Base-by-base conservation (phyloP, 2,888 invertebrate genomes). In the Halictus quadricinctus region DNA sequence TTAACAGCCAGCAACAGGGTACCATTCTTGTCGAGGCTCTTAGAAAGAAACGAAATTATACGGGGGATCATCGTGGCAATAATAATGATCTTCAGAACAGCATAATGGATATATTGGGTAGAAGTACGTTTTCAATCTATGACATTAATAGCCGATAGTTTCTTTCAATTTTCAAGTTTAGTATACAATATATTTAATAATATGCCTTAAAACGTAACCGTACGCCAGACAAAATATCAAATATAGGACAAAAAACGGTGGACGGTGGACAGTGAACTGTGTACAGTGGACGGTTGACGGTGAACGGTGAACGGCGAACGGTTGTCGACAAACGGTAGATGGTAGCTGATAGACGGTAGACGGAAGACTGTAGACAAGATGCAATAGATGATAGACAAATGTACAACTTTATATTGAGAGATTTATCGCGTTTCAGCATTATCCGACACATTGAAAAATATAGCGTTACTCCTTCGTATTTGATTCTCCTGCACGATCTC, bases 41-140 rank as follows among this genome's bases (percentile, higher is more conserved):
- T 72, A 97, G 97, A 1, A 96, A 97, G 78, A 96, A 97, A 88
- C 96, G 96, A 86, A 94, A 94, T 83, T 89, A 92, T 73, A 94
- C 93, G 15, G 86, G 25, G 10, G 95, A 96, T 15, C 95, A 96
- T 83, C 95, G 96, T 25, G 94, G 95, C 46, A 94, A 95, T 36
- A 96, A 96, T 80, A 95, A 95, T 85, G 96, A 97, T 91, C 96
- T 95, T 86, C 95, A 96, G 88, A 95, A 96, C 91, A 97, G 97
- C 75, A 96, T 98, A 87, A 97, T 98, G 96, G 97, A 98, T 94
- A 96, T 98, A 95, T 95, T 98, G 92, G 97, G 97, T 86, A 96
- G 97, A 96, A 98, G 98, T 98, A 96, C 84, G 94, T 89, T 81
- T 48, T 25, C 25, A 15, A 36, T 36, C 4, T 36, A 36, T 36